Base-by-base conservation (phyloP, 2,797 vertebrate species). In the Sebastiscus albofasciatus region DNA sequence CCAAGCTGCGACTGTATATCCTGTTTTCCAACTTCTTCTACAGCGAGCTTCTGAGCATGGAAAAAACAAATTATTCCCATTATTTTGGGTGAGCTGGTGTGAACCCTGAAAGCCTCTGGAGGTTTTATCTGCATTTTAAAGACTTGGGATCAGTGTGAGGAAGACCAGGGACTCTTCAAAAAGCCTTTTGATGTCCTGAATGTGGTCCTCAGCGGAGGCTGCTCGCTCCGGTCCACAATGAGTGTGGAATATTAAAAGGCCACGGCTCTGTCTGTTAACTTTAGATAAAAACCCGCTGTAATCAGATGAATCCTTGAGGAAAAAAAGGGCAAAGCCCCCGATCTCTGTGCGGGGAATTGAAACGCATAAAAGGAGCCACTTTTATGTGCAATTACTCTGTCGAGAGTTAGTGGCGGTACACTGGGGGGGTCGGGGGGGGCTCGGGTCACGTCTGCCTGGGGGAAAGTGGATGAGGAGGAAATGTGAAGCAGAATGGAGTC, bases 181-280 rank as follows among this genome's bases (percentile, higher is more conserved):
- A 62, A 72, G 27, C 39, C 67, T 34, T 75, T 71, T 81, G 66
- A 85, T 73, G 78, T 85, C 52, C 11, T 59, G 66, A 54, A 42
- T 86, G 75, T 36, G 56, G 79, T 61, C 67, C 67, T 55, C 36
- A 61, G 64, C 1, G 5, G 52, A 61, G 29, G 56, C 49, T 20
- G 69, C 60, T 77, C 81, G 56, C 18, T 65, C 1, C 29, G 49
- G 59, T 69, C 62, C 82, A 80, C 70, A 81, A 70, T 82, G 80
- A 87, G 72, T 27, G 39, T 54, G 39, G 84, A 84, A 90, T 80
- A 77, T 83, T 80, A 84, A 77, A 82, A 77, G 76, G 81, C 75
- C 18, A 29, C 6, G 16, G 56, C 67, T 87, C 70, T 71, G 36
- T 77, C 82, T 79, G 75, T 86, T 84, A 83, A 79, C 67, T 71